A percentile compares a stretch with the other conserved stretches of the same genome.
Evolutionary conservation across 2,113 vertebrate genomes (phyloP).

Genomic region (Rhinoptilus africanus): DNA sequence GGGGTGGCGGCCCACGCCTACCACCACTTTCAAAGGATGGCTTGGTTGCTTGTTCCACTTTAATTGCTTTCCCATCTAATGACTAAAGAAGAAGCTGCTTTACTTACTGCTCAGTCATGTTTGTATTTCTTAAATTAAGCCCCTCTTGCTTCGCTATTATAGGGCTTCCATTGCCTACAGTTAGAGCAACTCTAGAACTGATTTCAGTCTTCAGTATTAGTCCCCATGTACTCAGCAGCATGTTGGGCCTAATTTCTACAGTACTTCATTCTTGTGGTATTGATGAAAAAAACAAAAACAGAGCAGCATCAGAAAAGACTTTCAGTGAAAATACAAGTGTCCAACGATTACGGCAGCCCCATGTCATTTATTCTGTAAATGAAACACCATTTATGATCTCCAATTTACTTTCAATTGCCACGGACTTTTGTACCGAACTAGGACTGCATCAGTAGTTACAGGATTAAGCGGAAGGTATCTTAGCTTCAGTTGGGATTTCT

Average conservation of each 20-base stretch:
- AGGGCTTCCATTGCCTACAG: slow-evolving; percentile 57
- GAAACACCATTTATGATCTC: slow-evolving; percentile 24
- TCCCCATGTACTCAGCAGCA: slow-evolving; percentile 57
- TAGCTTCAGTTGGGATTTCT: slow-evolving; percentile 52
- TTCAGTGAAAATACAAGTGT: slow-evolving; percentile 47
- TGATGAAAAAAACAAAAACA: slow-evolving; percentile 34
- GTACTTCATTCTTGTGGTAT: slow-evolving; percentile 59
- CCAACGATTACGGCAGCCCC: slow-evolving; percentile 61
- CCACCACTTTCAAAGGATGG: slow-evolving; percentile 90
- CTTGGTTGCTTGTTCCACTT: slow-evolving; percentile 98
- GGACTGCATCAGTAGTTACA: slow-evolving; percentile 18
- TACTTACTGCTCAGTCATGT: slow-evolving; percentile 59
- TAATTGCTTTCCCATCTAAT: slow-evolving; percentile 95
- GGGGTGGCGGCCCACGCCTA: slow-evolving; percentile 85
- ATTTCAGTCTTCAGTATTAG: slow-evolving; percentile 65
- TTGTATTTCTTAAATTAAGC: slow-evolving; percentile 60
- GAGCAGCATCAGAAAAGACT: slow-evolving; percentile 57
- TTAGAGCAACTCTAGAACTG: slow-evolving; percentile 62
- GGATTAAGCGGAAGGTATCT: slow-evolving; percentile 40
- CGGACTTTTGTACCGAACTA: slow-evolving; percentile 4
- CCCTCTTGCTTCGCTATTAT: slow-evolving; percentile 44
- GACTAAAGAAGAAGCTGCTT: slow-evolving; percentile 78
- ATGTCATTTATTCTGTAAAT: slow-evolving; percentile 45
- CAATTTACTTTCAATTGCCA: slow-evolving; percentile 49
- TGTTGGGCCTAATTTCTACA: slow-evolving; percentile 51